Evolutionary conservation across 2,113 vertebrate species (phyloP).

Genomic region (Megaceryle maxima): DNA sequence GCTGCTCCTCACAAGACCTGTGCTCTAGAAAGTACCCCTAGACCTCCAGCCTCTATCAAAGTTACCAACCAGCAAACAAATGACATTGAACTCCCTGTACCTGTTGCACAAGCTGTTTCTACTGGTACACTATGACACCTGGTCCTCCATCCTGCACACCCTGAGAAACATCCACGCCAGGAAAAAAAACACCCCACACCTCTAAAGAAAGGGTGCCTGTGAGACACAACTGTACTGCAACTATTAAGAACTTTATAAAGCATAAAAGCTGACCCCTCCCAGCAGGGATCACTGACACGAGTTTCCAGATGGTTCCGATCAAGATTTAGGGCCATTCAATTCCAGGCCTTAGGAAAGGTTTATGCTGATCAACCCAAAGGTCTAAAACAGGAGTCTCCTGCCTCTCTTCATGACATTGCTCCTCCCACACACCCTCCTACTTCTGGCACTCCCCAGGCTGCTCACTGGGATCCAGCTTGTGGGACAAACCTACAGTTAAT

Average conservation of each 20-base stretch:
- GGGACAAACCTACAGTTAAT: background rate
- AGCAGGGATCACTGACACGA: background rate
- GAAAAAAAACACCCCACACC: background rate
- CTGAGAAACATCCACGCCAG: background rate
- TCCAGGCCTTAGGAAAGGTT: background rate
- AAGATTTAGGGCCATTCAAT: background rate
- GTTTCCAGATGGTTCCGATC: background rate
- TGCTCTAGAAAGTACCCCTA: background rate
- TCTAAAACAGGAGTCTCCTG: background rate
- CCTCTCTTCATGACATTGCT: background rate
- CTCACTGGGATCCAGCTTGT: background rate
- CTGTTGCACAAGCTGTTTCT: background rate
- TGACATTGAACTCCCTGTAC: background rate
- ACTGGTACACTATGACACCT: background rate
- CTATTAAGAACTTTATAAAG: background rate
- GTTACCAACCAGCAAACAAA: background rate
- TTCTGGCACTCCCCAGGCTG: background rate
- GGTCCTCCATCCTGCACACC: background rate
- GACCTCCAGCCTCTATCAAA: background rate
- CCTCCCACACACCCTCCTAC: background rate
- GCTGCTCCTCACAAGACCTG: background rate
- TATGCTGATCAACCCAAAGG: background rate
- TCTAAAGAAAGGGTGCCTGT: background rate
- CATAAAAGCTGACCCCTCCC: background rate
- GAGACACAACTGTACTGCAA: background rate